Percentiles rank a stretch among this genome's conserved stretches.
phyloP scores from a whole-genome alignment of 2,888 invertebrate species.

The Sarcophaga caerulescens region DNA sequence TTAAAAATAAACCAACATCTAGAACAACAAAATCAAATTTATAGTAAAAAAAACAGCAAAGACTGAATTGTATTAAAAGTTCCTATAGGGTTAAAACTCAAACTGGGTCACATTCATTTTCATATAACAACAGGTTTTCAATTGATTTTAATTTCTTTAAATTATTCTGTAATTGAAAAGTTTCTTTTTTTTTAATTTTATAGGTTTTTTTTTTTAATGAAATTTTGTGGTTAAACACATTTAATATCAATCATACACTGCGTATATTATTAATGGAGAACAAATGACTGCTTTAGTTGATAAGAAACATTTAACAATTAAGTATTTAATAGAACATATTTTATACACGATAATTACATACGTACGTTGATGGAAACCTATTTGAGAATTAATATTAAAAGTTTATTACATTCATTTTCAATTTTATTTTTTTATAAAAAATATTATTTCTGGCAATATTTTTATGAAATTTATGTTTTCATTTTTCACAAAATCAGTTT shows the following conservation, averaged over 20 bases:
- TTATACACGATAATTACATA: too few species aligned
- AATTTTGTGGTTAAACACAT: conserved; percentile 33
- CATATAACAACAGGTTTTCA: neutral
- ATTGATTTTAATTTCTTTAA: neutral
- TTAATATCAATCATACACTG: conserved; percentile 20
- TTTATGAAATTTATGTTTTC: too few species aligned
- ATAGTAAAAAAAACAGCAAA: conserved; percentile 33
- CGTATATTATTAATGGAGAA: conserved; percentile 76
- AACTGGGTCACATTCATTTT: conserved; percentile 31
- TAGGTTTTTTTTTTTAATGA: neutral
- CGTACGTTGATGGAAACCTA: too few species aligned
- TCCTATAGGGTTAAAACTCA: conserved; percentile 57
- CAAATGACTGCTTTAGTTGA: conserved; percentile 80
- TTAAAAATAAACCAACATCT: neutral
- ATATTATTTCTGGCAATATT: too few species aligned
- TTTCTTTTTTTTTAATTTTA: neutral
- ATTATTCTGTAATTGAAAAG: conserved; percentile 1
- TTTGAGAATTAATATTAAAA: too few species aligned
- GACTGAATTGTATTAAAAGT: conserved; percentile 62
- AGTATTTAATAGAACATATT: neutral
- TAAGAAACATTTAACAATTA: conserved; percentile 65
- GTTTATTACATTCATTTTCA: too few species aligned
- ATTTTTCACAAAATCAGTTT: too few species aligned
- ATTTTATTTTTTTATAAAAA: too few species aligned
- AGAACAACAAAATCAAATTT: conserved; percentile 23